Evolutionary conservation across 2,113 vertebrate genomes (phyloP).

Genomic region (Macrotus californicus): DNA sequence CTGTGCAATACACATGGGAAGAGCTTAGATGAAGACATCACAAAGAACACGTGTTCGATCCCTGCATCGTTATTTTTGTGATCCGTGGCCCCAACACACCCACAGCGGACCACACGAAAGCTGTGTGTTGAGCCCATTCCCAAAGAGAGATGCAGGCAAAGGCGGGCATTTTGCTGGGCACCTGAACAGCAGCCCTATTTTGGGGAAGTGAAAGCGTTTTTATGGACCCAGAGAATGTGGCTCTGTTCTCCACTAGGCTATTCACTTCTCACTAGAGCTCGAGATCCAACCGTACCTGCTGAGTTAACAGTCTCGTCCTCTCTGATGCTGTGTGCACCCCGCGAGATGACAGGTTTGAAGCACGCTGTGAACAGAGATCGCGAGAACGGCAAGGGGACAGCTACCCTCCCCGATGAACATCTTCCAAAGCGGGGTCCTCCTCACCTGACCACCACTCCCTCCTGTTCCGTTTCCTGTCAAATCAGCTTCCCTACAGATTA

Average conservation of each 20-base stretch:
- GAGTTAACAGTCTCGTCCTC: neutral
- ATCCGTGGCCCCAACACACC: neutral
- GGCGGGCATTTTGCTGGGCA: neutral
- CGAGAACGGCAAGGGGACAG: accelerated
- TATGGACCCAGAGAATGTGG: neutral
- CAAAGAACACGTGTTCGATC: neutral
- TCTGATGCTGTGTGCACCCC: neutral
- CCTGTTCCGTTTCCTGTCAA: neutral
- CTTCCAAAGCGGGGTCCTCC: neutral
- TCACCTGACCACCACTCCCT: neutral
- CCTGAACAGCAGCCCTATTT: accelerated
- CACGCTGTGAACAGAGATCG: accelerated
- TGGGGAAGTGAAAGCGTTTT: neutral
- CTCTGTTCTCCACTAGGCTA: neutral
- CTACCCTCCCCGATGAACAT: neutral
- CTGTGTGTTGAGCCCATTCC: accelerated
- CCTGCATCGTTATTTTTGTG: neutral
- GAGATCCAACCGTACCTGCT: neutral
- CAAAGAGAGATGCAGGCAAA: accelerated
- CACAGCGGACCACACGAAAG: neutral
- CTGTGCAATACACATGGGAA: accelerated
- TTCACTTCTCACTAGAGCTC: neutral
- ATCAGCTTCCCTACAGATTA: neutral
- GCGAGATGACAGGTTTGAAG: neutral
- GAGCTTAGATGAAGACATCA: neutral